Evolutionary conservation across 1,140 invertebrate genomes (phyloP).

Genomic region (Trigoniulus corallinus): DNA sequence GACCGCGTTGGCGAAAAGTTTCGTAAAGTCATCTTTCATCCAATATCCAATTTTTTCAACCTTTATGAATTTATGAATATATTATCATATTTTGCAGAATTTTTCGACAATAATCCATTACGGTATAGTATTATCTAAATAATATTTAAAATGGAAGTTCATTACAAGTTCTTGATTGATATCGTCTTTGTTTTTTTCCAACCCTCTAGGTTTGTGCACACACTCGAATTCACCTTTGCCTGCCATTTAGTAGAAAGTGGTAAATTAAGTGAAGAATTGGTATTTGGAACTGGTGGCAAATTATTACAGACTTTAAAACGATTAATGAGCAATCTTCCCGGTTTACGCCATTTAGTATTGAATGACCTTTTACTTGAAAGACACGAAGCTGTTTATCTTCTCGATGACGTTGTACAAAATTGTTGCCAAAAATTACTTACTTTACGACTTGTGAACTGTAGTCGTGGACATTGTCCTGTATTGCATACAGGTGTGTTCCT

Average conservation of each 20-base stretch:
- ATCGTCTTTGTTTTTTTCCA: slow-evolving; percentile 1
- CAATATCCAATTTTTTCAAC: slow-evolving; percentile 64
- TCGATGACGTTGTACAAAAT: slow-evolving; percentile 45
- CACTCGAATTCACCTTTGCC: slow-evolving; percentile 52
- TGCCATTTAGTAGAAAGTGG: slow-evolving; percentile 46
- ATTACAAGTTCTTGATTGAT: no score
- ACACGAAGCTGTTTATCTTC: slow-evolving; percentile 29
- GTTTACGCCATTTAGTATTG: slow-evolving; percentile 46
- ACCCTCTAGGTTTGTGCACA: slow-evolving; percentile 13
- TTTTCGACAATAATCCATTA: slow-evolving; percentile 21
- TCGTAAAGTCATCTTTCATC: slow-evolving; percentile 46
- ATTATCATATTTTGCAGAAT: slow-evolving; percentile 50
- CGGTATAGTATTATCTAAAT: slow-evolving; percentile 3
- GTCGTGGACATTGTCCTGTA: slow-evolving; percentile 50
- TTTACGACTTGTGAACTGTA: slow-evolving; percentile 55
- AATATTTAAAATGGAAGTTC: no score
- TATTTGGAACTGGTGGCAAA: slow-evolving; percentile 57
- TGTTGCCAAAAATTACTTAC: slow-evolving; percentile 44
- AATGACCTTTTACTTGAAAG: slow-evolving; percentile 58
- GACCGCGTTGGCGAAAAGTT: slow-evolving; percentile 48
- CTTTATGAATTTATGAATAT: slow-evolving; percentile 70
- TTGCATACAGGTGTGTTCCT: slow-evolving; percentile 59
- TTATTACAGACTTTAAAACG: slow-evolving; percentile 39
- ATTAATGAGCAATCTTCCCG: slow-evolving; percentile 46
- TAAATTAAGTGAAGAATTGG: slow-evolving; percentile 32